Conservation (phyloP, 2,888 invertebrate genomes). For the Adelphocoris suturalis region DNA sequence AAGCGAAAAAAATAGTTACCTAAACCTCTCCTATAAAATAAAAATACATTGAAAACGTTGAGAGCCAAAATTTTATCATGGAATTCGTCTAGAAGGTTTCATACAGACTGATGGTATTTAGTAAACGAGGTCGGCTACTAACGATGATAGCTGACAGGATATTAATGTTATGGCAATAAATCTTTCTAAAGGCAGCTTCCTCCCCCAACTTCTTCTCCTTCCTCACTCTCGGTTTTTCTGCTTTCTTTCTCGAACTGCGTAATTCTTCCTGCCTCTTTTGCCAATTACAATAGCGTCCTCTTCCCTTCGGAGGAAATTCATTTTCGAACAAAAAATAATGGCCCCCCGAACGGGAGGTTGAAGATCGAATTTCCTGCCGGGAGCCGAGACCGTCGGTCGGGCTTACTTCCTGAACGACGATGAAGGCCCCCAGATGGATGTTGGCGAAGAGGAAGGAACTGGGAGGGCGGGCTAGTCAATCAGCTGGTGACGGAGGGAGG, state of each 20-base stretch:
- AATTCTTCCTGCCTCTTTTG: conserved; percentile 6
- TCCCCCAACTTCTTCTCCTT: background rate
- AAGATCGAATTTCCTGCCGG: conserved; percentile 19
- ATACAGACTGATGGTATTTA: background rate
- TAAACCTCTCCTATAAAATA: too few species aligned
- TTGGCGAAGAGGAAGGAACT: background rate
- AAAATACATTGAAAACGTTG: too few species aligned
- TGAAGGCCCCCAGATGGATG: background rate
- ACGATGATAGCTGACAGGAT: conserved; percentile 43
- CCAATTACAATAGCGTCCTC: conserved; percentile 24
- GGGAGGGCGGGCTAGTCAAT: background rate
- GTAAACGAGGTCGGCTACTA: conserved; percentile 49
- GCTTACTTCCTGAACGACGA: conserved; percentile 14
- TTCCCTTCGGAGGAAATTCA: conserved; percentile 27
- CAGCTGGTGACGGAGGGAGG: conserved; percentile 1
- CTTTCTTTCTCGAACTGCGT: conserved; percentile 21
- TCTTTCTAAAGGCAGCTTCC: conserved; percentile 33
- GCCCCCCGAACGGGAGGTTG: background rate
- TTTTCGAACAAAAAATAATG: conserved; percentile 28
- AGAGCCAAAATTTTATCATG: background rate
- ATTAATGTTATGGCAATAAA: conserved; percentile 56
- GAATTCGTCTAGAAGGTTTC: background rate
- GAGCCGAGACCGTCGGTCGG: background rate
- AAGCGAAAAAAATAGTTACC: too few species aligned
- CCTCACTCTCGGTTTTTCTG: background rate